Conservation (phyloP, 2,888 invertebrate species). For the Pseudococcus longispinus region DNA sequence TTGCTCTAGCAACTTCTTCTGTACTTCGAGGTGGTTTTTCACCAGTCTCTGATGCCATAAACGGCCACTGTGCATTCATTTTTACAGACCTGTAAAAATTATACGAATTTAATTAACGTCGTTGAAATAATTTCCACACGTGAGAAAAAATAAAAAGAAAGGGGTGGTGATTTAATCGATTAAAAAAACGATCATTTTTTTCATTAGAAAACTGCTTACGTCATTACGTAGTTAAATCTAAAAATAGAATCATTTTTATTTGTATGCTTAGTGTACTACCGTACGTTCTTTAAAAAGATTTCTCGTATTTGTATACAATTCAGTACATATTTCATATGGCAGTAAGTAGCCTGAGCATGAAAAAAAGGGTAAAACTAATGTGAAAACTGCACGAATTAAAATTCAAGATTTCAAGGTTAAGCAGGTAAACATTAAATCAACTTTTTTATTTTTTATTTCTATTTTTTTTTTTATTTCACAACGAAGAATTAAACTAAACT, state of each 20-base stretch:
- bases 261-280: not conserved
- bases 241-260: constrained; percentile 3
- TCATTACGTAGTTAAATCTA: not conserved
- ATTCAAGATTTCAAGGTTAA: not conserved
- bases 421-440: not conserved
- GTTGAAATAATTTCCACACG: not conserved
- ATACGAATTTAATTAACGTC: not conserved
- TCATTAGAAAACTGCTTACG: not conserved
- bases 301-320: not conserved
- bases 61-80: constrained; percentile 48
- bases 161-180: not conserved
- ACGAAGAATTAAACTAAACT: too few relatives aligned
- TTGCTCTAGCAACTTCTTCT: constrained; percentile 13
- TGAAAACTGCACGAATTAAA: constrained; percentile 6
- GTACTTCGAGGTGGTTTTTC: not conserved
- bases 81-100: constrained; percentile 47
- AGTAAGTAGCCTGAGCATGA: not conserved
- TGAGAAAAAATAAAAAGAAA: not conserved
- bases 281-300: not conserved
- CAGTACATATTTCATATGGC: not conserved
- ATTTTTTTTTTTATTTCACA: not conserved
- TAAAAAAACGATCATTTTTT: constrained; percentile 23
- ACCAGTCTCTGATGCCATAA: not conserved
- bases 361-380: not conserved
- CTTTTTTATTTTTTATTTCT: not conserved